A percentile compares a stretch with the other conserved stretches of the same genome.
phyloP scores from a whole-genome alignment of 1,140 invertebrate genomes.

The Pseudoatta argentina region DNA sequence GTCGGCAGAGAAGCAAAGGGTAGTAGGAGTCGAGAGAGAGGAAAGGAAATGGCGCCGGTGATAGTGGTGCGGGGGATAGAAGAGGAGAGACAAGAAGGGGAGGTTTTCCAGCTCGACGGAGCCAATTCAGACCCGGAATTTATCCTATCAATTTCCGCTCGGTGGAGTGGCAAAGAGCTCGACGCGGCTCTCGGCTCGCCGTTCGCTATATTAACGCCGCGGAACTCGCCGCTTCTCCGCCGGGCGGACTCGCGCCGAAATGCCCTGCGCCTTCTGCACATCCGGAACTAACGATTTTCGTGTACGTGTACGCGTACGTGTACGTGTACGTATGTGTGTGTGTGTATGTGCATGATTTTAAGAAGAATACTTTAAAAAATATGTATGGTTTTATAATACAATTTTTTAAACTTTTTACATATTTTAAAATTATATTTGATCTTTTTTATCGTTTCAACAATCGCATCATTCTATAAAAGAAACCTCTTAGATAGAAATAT shows the following conservation, averaged over 20 bases:
- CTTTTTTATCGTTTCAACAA: background rate
- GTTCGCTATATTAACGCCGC: constrained; percentile 86
- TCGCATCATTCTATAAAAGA: background rate
- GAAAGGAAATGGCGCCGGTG: constrained; percentile 67
- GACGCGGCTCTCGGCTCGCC: constrained; percentile 79
- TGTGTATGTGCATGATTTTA: background rate
- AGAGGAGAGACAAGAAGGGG: constrained; percentile 58
- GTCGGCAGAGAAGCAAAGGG: constrained; percentile 36
- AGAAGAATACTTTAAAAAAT: background rate
- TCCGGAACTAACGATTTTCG: constrained; percentile 48
- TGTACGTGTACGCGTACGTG: background rate
- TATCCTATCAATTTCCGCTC: constrained; percentile 90
- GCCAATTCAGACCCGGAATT: constrained; percentile 89
- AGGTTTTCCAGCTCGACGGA: constrained; percentile 88
- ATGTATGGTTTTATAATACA: background rate
- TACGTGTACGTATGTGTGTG: background rate
- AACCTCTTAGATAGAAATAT: too few relatives aligned
- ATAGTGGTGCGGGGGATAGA: constrained; percentile 39
- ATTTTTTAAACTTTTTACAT: background rate
- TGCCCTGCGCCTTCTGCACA: background rate
- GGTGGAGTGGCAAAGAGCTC: constrained; percentile 88
- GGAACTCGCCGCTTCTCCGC: constrained; percentile 76
- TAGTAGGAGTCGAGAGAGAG: constrained; percentile 67
- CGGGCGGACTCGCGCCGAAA: constrained; percentile 40
- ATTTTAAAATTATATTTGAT: background rate